A percentile compares a stretch with the other conserved stretches of the same genome.
These are phyloP conservation scores for Mesorhabditis sp. DNA, from an alignment of 2,888 invertebrate genomes.

Conservation along the genomic window DNA sequence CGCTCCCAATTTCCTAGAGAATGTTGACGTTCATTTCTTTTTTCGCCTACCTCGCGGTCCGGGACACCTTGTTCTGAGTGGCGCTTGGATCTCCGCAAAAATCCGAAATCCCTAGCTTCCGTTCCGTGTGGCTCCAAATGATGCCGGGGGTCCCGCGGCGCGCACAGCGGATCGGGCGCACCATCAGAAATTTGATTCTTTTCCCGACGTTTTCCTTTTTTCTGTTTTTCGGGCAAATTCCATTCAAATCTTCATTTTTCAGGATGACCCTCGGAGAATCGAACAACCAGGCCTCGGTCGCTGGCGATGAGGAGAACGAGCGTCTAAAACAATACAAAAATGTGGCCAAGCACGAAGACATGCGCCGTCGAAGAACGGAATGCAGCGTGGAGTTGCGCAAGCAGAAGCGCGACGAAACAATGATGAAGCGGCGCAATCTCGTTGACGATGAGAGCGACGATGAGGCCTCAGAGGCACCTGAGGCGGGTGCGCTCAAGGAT, in stretches of 20 bases:
- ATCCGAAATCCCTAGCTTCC: too few species aligned
- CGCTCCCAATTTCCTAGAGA: too few species aligned
- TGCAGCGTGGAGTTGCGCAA: constrained; percentile 85
- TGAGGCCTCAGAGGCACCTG: neutral
- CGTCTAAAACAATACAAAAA: constrained; percentile 53
- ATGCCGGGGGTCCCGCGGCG: too few species aligned
- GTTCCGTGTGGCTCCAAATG: too few species aligned
- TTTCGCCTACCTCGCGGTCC: neutral
- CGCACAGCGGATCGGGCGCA: too few species aligned
- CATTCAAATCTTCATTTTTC: constrained; percentile 1
- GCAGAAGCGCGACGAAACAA: constrained; percentile 85
- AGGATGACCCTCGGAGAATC: constrained; percentile 23
- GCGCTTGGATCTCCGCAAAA: too few species aligned
- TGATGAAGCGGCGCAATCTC: constrained; percentile 69
- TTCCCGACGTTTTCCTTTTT: neutral
- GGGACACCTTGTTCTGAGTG: too few species aligned
- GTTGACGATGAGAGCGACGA: constrained; percentile 1
- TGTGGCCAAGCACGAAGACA: constrained; percentile 66
- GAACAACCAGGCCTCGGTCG: constrained; percentile 7
- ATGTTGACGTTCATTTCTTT: neutral
- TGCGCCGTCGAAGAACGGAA: constrained; percentile 82
- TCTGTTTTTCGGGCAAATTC: neutral
- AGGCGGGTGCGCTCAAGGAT: neutral
- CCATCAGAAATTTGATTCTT: too few species aligned
- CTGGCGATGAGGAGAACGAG: constrained; percentile 10